These are phyloP conservation scores for Anodontia alba DNA, from an alignment of 2,888 invertebrate genomes.

Conservation along the genomic window DNA sequence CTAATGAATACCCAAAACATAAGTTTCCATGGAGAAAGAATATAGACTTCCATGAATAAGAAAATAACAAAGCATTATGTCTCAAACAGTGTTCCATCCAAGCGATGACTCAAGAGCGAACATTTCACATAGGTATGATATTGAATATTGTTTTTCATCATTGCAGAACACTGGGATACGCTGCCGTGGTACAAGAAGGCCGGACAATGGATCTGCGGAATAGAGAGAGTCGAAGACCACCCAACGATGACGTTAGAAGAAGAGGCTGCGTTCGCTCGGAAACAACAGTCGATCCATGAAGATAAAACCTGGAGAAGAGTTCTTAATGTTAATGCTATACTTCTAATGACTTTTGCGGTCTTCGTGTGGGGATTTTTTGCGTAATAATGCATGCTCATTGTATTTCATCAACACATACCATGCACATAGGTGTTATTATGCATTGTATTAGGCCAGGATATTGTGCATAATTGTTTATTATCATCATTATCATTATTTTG, in stretches of 20 bases:
- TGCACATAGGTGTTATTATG: no score
- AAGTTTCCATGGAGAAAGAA: no score
- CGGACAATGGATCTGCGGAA: constrained; percentile 84
- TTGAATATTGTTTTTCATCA: background rate
- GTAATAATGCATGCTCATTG: constrained; percentile 40
- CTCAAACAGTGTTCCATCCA: no score
- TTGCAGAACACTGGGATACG: constrained; percentile 66
- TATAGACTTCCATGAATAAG: no score
- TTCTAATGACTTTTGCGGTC: constrained; percentile 81
- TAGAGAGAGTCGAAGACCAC: constrained; percentile 79
- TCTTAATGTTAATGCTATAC: constrained; percentile 82
- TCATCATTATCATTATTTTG: no score
- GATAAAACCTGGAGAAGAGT: constrained; percentile 77
- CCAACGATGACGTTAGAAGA: constrained; percentile 75
- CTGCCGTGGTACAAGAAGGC: constrained; percentile 80
- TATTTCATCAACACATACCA: background rate
- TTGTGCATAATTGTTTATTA: no score
- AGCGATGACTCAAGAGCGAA: no score
- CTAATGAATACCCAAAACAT: no score
- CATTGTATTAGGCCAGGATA: no score
- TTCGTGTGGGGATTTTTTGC: constrained; percentile 84
- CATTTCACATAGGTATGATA: no score
- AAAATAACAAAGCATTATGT: no score
- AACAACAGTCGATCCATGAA: constrained; percentile 83
- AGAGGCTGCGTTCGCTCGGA: constrained; percentile 69